Evolutionary conservation across 2,888 invertebrate genomes (phyloP).

Genomic region (Callyntrura guangdongensis): DNA sequence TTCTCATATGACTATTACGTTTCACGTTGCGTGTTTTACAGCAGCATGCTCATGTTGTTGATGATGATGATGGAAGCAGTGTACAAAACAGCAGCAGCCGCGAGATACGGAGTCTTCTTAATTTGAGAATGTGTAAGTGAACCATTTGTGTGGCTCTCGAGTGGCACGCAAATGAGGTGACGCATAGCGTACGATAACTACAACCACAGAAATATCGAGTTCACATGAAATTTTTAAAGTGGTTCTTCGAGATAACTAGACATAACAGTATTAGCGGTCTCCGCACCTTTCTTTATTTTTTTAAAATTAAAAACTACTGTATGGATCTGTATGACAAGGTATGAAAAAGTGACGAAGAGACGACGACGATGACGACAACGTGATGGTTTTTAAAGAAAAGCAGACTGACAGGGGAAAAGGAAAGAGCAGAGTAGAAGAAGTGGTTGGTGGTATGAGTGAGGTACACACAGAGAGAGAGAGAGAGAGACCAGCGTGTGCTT

Average conservation of each 20-base stretch:
- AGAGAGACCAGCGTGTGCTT: constrained; percentile 14
- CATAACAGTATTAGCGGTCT: background rate
- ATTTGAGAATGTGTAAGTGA: constrained; percentile 59
- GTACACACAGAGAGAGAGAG: background rate
- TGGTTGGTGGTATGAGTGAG: background rate
- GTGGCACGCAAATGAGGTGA: constrained; percentile 71
- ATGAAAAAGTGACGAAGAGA: background rate
- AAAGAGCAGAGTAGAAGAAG: background rate
- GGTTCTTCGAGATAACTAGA: constrained; percentile 35
- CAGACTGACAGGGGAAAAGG: background rate
- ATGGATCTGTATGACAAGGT: background rate
- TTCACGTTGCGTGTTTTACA: constrained; percentile 8
- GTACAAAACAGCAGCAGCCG: constrained; percentile 36
- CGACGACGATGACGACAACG: background rate
- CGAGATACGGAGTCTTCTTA: constrained; percentile 35
- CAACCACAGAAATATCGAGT: constrained; percentile 40
- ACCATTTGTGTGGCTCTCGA: constrained; percentile 46
- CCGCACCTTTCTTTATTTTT: background rate
- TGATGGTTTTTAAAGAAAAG: constrained; percentile 2
- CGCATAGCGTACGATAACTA: constrained; percentile 44
- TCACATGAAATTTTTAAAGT: constrained; percentile 57
- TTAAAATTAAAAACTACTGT: background rate
- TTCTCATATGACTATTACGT: constrained; percentile 18
- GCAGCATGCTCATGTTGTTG: background rate
- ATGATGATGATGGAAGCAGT: constrained; percentile 24